phyloP scores from a whole-genome alignment of 2,797 vertebrate species.

The Agapornis canus region DNA sequence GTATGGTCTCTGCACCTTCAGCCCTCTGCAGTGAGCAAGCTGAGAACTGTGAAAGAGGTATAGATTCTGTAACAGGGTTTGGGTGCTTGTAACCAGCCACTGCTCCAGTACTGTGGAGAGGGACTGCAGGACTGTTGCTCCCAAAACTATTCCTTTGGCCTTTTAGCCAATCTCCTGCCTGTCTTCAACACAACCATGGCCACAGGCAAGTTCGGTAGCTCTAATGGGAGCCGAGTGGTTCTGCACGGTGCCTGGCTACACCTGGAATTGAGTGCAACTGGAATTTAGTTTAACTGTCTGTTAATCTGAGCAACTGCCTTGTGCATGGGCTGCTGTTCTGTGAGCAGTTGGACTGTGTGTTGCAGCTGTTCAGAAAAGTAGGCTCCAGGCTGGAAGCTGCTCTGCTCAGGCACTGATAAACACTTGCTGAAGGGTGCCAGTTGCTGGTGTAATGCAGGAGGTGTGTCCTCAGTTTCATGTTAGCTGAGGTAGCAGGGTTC shows the following conservation, averaged over 20 bases:
- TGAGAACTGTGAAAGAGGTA: background rate
- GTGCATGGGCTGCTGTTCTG: rapidly evolving
- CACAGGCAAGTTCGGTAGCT: background rate
- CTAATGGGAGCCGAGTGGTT: background rate
- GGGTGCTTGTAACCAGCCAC: background rate
- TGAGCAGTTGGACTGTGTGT: background rate
- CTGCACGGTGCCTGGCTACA: background rate
- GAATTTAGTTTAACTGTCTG: background rate
- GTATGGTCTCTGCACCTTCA: background rate
- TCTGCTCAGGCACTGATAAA: background rate
- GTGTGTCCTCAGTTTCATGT: background rate
- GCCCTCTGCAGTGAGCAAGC: background rate
- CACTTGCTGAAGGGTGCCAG: background rate
- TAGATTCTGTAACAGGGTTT: background rate
- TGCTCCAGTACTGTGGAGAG: background rate
- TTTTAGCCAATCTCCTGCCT: background rate
- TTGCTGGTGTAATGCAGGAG: background rate
- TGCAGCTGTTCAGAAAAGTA: background rate
- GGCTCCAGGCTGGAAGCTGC: background rate
- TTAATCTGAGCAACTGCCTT: background rate
- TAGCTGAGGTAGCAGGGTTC: background rate
- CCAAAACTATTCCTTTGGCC: background rate
- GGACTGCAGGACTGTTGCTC: background rate
- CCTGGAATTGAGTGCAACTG: background rate
- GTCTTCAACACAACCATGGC: background rate